Evolutionary conservation across 2,113 vertebrate genomes (phyloP).

Genomic region (Anoplopoma fimbria): DNA sequence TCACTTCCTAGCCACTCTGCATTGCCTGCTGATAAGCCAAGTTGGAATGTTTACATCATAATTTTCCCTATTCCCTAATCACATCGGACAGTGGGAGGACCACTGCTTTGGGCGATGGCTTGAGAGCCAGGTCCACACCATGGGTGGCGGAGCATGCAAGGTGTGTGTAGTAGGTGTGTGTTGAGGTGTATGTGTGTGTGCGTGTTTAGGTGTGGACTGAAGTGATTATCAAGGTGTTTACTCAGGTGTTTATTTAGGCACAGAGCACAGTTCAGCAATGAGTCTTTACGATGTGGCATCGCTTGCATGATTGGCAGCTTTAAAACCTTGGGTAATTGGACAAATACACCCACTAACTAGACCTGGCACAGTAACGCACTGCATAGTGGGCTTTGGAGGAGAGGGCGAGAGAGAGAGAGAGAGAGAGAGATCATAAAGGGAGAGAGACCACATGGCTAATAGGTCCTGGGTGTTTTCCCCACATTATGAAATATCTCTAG

Average conservation of each 20-base stretch:
- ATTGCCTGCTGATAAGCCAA: slow-evolving; percentile 53
- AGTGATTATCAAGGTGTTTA: slow-evolving; percentile 79
- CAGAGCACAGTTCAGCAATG: slow-evolving; percentile 55
- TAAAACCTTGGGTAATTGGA: slow-evolving; percentile 68
- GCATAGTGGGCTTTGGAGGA: slow-evolving; percentile 47
- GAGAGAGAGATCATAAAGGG: slow-evolving; percentile 27
- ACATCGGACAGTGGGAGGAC: slow-evolving; percentile 38
- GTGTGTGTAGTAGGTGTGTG: slow-evolving; percentile 56
- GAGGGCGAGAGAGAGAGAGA: slow-evolving; percentile 13
- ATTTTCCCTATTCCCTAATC: slow-evolving; percentile 60
- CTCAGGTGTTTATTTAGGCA: slow-evolving; percentile 79
- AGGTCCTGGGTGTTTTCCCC: slow-evolving; percentile 69
- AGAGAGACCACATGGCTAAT: slow-evolving; percentile 58
- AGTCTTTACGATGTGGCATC: slow-evolving; percentile 77
- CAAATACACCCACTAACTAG: slow-evolving; percentile 72
- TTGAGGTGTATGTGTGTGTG: slow-evolving; percentile 47
- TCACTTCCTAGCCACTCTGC: slow-evolving; percentile 51
- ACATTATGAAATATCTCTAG: slow-evolving; percentile 64
- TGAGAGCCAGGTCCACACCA: slow-evolving; percentile 37
- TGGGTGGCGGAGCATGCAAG: slow-evolving; percentile 51
- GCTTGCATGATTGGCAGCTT: slow-evolving; percentile 75
- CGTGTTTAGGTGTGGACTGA: slow-evolving; percentile 65
- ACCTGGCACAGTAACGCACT: slow-evolving; percentile 58
- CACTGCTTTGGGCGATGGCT: slow-evolving; percentile 38
- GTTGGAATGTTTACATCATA: slow-evolving; percentile 41